These are phyloP conservation scores for Hypena proboscidalis DNA, from an alignment of 2,888 invertebrate species.

Conservation along the genomic window DNA sequence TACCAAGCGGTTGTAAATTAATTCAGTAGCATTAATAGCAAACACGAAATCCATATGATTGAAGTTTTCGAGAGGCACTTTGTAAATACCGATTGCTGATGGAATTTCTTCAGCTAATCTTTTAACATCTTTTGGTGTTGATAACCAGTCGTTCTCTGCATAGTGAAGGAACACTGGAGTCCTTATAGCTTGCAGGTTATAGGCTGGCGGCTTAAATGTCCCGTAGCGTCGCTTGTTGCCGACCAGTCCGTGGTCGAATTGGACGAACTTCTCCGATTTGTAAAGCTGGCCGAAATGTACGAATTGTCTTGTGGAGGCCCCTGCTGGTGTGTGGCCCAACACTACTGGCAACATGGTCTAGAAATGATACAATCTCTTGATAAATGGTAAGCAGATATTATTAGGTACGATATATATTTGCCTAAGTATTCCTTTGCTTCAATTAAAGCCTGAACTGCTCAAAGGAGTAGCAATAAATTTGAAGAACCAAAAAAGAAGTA, in stretches of 20 bases:
- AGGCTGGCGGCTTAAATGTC: constrained; percentile 76
- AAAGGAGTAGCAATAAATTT: no score
- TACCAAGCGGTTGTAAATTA: constrained; percentile 84
- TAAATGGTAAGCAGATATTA: no score
- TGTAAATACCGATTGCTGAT: constrained; percentile 73
- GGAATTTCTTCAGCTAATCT: constrained; percentile 69
- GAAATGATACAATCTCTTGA: constrained; percentile 9
- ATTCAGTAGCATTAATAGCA: constrained; percentile 82
- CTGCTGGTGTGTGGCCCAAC: constrained; percentile 80
- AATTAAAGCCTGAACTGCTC: no score
- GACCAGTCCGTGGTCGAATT: constrained; percentile 79
- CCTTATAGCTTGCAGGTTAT: constrained; percentile 72
- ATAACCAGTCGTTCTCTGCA: constrained; percentile 81
- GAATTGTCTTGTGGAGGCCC: constrained; percentile 78
- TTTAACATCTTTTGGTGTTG: constrained; percentile 74
- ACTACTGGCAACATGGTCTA: constrained; percentile 83
- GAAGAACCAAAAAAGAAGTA: no score
- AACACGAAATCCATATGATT: constrained; percentile 86
- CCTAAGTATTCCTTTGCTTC: no score
- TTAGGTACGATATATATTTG: no score
- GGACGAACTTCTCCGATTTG: constrained; percentile 74
- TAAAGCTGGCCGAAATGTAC: constrained; percentile 80
- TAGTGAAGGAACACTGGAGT: constrained; percentile 82
- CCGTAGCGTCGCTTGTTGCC: constrained; percentile 77
- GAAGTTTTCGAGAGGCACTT: constrained; percentile 74